Percentiles rank a stretch among this genome's conserved stretches.
Conservation (phyloP, 2,797 vertebrate genomes). For the Podargus strigoides region DNA sequence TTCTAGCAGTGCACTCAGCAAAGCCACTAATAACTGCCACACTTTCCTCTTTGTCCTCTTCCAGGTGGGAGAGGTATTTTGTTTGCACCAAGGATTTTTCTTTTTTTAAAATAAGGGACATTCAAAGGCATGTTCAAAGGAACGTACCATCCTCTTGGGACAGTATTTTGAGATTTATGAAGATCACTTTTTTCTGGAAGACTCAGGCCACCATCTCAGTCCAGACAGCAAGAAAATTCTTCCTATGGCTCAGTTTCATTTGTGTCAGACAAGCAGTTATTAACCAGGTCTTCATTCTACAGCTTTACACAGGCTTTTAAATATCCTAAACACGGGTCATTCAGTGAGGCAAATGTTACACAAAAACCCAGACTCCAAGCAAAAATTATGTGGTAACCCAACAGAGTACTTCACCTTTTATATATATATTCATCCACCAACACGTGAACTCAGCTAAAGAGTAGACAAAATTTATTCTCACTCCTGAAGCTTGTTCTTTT, state of each 20-base stretch:
- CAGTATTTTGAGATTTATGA: background rate
- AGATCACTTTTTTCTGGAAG: background rate
- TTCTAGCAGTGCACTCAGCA: background rate
- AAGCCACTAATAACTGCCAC: background rate
- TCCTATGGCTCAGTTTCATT: background rate
- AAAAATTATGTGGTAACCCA: background rate
- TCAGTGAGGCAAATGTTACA: background rate
- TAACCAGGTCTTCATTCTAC: background rate
- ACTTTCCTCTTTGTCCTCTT: background rate
- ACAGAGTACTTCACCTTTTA: background rate
- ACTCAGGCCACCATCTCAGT: background rate
- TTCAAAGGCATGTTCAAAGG: background rate
- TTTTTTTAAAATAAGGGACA: background rate
- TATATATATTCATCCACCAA: background rate
- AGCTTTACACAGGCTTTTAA: background rate
- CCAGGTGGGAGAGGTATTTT: background rate
- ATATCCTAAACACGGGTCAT: background rate
- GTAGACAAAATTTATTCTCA: background rate
- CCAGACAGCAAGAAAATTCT: background rate
- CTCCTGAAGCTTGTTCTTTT: background rate
- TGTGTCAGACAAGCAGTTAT: background rate
- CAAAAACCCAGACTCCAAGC: background rate
- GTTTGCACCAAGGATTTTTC: background rate
- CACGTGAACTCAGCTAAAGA: background rate
- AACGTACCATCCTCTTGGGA: background rate